A percentile compares a stretch with the other conserved stretches of the same genome.
Conservation (phyloP, 2,888 invertebrate species). For the Acleris laterana region DNA sequence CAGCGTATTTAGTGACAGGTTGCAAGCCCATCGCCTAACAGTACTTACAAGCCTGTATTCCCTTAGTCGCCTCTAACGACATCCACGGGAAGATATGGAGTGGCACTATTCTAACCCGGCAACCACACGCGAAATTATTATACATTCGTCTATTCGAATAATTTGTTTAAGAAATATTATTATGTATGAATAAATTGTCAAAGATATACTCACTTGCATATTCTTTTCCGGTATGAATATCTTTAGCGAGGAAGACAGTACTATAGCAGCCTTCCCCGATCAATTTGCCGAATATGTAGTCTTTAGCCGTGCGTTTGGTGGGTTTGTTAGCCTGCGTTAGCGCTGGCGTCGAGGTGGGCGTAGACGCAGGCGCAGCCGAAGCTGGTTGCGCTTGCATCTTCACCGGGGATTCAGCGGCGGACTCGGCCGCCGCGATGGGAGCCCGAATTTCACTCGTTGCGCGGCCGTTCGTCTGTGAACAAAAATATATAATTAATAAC, state of each 20-base stretch:
- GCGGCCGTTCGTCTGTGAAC: conserved; percentile 69
- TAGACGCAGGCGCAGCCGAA: conserved; percentile 68
- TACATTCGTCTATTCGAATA: conserved; percentile 1
- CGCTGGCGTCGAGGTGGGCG: conserved; percentile 71
- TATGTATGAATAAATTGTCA: neutral
- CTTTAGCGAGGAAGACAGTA: conserved; percentile 96
- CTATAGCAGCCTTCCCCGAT: conserved; percentile 99
- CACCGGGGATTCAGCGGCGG: conserved; percentile 76
- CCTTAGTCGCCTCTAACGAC: too few relatives aligned
- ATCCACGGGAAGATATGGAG: too few relatives aligned
- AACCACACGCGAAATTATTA: too few relatives aligned
- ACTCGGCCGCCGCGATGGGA: conserved; percentile 83
- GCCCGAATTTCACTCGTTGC: conserved; percentile 74
- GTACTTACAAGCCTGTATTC: too few relatives aligned
- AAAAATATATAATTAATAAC: conserved; percentile 14
- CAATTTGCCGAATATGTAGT: conserved; percentile 97
- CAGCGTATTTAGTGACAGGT: too few relatives aligned
- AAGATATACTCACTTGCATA: conserved; percentile 93
- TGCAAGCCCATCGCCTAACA: too few relatives aligned
- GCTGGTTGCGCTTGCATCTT: conserved; percentile 81
- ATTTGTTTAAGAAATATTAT: neutral
- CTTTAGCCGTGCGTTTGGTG: conserved; percentile 90
- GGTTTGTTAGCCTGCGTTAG: conserved; percentile 71
- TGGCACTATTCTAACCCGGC: too few relatives aligned
- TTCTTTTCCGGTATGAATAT: conserved; percentile 94